A percentile compares a stretch with the other conserved stretches of the same genome.
Evolutionary conservation across 2,888 invertebrate species (phyloP).

Genomic region (Salpingus planirostris): DNA sequence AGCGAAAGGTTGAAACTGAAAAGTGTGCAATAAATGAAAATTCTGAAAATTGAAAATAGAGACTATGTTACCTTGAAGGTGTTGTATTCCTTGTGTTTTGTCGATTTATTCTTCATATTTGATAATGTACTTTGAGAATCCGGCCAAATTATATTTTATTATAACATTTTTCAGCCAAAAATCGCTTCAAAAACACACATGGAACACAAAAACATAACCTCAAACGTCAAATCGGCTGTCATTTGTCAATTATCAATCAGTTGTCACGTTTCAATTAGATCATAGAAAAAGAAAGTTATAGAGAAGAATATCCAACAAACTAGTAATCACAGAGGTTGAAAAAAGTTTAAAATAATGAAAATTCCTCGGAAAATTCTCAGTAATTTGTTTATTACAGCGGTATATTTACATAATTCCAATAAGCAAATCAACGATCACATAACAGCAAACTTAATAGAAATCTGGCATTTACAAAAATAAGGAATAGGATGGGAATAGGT

Average conservation of each 20-base stretch:
- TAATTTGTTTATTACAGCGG: too few relatives aligned
- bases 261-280: not conserved
- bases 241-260: not conserved
- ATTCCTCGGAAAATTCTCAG: too few relatives aligned
- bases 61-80: slow-evolving; percentile 59
- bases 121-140: not conserved
- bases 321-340: too few relatives aligned
- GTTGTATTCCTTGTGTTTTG: slow-evolving; percentile 65
- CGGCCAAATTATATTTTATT: too few relatives aligned
- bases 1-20: slow-evolving; percentile 78
- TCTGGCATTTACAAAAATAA: too few relatives aligned
- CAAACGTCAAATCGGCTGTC: slow-evolving; percentile 1
- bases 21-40: slow-evolving; percentile 17
- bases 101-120: slow-evolving; percentile 60
- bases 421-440: too few relatives aligned
- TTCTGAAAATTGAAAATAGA: slow-evolving; percentile 1
- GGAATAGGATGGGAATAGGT: too few relatives aligned
- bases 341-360: too few relatives aligned
- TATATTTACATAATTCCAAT: too few relatives aligned
- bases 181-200: not conserved
- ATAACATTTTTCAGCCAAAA: too few relatives aligned
- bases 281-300: not conserved
- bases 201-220: slow-evolving; percentile 5
- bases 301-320: too few relatives aligned
- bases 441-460: too few relatives aligned